Base-by-base conservation (phyloP, 2,797 vertebrate genomes). In the Cirrhinus molitorella region DNA sequence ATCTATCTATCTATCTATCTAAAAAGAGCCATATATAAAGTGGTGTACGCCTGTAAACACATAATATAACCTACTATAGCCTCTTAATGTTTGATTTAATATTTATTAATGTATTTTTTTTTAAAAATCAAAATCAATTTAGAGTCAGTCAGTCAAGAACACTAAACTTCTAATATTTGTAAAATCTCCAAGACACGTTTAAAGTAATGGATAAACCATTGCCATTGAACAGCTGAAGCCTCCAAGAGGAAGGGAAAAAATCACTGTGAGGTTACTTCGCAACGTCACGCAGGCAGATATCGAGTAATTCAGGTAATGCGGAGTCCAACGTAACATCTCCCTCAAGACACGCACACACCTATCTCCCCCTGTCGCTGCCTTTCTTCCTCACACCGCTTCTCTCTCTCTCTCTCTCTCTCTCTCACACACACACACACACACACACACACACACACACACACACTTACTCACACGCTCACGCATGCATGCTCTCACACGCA, bases 241-340 rank as follows among this genome's bases (percentile, higher is more conserved):
- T 74, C 31, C n/a, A 34, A 67, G 12, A 31, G 79, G 55, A 65
- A 70, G 17, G 25, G 5, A 77, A 53, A 68, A 79, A 49, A 47
- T 74, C 87, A 71, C 80, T 63, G 83, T 67, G 79, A 79, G 84
- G 83, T 86, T 87, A 68, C 84, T 79, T 85, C 79, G 59, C 71
- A 83, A 85, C 86, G 82, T 87, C 88, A 86, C 88, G 86, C 83
- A 82, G 86, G 71, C 85, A 83, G 78, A 85, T 90, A 88, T 88
- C 89, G 86, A 89, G 85, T 90, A 92, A 92, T 91, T 90, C 89
- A 90, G 88, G 89, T 90, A 92, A 91, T 87, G 92, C 90, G 85
- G 90, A 90, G 90, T 85, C 88, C 87, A 88, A 91, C 81, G 80
- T 86, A 85, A 85, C 85, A 87, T 85, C 84, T 83, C 75, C 84